Percentiles rank a stretch among this genome's conserved stretches.
These are phyloP conservation scores for Anas platyrhynchos DNA, from an alignment of 2,113 vertebrate species.

Conservation along the genomic window DNA sequence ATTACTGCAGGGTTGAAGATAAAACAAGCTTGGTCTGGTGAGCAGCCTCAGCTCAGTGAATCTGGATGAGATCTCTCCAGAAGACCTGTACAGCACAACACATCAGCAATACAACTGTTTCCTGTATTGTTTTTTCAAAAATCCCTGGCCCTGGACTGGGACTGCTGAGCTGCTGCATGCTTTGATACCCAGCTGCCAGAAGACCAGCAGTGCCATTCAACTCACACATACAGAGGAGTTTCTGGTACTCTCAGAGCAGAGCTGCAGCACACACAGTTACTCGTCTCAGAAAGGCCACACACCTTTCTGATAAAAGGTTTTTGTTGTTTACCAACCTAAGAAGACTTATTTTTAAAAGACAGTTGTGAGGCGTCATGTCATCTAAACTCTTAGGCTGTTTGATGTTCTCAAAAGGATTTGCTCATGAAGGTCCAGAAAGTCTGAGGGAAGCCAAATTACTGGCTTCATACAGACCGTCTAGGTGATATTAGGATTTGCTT, in stretches of 20 bases:
- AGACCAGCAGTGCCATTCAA: background rate
- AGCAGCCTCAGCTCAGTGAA: background rate
- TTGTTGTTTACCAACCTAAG: background rate
- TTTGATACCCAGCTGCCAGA: background rate
- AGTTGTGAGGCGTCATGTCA: background rate
- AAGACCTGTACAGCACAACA: background rate
- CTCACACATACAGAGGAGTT: background rate
- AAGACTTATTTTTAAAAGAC: background rate
- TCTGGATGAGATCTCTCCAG: background rate
- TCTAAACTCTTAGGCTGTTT: background rate
- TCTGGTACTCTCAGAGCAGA: background rate
- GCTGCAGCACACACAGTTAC: fast-evolving
- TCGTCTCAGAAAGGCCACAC: background rate
- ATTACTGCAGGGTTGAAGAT: background rate
- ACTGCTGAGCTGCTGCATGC: background rate
- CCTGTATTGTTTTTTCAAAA: background rate
- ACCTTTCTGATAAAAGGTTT: background rate
- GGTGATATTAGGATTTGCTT: background rate
- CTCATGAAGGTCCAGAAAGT: background rate
- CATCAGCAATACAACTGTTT: background rate
- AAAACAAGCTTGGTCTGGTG: background rate
- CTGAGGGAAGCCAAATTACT: background rate
- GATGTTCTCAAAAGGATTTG: background rate
- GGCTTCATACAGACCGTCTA: background rate
- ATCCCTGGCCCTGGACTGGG: background rate